Evolutionary conservation across 2,113 vertebrate species (phyloP).

Genomic region (Emydura subglobosa): DNA sequence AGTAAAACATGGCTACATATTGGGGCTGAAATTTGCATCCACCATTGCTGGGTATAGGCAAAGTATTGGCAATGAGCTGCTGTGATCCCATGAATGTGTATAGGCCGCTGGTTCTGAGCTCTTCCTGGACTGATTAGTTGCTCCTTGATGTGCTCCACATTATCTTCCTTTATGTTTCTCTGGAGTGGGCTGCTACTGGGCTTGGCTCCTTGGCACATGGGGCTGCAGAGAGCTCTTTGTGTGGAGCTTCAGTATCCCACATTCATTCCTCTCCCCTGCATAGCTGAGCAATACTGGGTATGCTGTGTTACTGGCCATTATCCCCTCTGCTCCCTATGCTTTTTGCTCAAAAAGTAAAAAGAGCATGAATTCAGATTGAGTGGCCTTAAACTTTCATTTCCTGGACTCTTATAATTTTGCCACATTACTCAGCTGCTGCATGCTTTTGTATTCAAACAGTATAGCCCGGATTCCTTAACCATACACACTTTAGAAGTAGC

Average conservation of each 20-base stretch:
- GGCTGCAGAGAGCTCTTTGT: not conserved
- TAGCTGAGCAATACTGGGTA: not conserved
- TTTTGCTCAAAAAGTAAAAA: not conserved
- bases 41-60: not conserved
- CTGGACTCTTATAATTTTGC: not conserved
- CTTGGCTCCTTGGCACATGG: not conserved
- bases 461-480: not conserved
- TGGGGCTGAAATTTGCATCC: not conserved
- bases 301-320: not conserved
- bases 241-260: not conserved
- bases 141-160: not conserved
- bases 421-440: not conserved
- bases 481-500: not conserved
- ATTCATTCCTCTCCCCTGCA: not conserved
- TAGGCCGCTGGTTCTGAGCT: not conserved
- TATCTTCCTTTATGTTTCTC: not conserved
- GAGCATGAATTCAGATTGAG: not conserved
- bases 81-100: not conserved
- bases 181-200: not conserved
- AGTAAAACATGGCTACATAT: not conserved
- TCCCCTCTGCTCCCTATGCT: not conserved
- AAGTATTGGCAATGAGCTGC: not conserved
- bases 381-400: not conserved
- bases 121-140: not conserved
- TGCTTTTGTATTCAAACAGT: not conserved